phyloP scores from a whole-genome alignment of 1,140 invertebrate species.

The Luehdorfia chinensis region DNA sequence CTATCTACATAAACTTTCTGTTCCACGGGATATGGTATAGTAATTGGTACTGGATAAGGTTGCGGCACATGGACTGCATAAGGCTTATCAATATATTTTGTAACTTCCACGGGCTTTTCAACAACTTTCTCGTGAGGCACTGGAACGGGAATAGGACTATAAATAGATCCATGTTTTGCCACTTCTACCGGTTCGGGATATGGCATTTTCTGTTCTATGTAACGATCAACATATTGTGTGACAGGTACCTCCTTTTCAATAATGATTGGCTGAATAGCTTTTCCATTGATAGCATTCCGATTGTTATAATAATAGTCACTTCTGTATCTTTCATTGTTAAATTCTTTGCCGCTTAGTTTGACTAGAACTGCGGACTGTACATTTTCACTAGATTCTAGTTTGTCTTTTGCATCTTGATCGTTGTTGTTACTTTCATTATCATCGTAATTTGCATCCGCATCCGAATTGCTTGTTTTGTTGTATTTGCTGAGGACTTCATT shows the following conservation, averaged over 20 bases:
- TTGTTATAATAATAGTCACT: slow-evolving; percentile 31
- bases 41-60: slow-evolving; percentile 72
- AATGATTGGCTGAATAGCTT: slow-evolving; percentile 65
- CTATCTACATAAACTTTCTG: slow-evolving; percentile 73
- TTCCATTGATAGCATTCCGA: slow-evolving; percentile 24
- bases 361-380: slow-evolving; percentile 42
- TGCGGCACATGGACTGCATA: slow-evolving; percentile 69
- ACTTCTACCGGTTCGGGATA: slow-evolving; percentile 76
- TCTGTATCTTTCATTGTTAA: slow-evolving; percentile 35
- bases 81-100: slow-evolving; percentile 70
- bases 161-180: slow-evolving; percentile 63
- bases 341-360: slow-evolving; percentile 26
- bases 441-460: slow-evolving; percentile 22
- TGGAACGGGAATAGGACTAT: slow-evolving; percentile 73
- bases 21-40: slow-evolving; percentile 76
- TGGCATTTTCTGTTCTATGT: slow-evolving; percentile 74
- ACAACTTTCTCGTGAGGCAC: slow-evolving; percentile 74
- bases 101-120: slow-evolving; percentile 73
- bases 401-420: slow-evolving; percentile 37
- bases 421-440: slow-evolving; percentile 23
- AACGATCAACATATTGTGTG: slow-evolving; percentile 75
- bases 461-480: slow-evolving; percentile 30
- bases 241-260: slow-evolving; percentile 77
- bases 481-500: slow-evolving; percentile 49
- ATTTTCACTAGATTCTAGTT: slow-evolving; percentile 49